Evolutionary conservation across 1,140 invertebrate genomes (phyloP).

Genomic region (Drosophila nikananu): DNA sequence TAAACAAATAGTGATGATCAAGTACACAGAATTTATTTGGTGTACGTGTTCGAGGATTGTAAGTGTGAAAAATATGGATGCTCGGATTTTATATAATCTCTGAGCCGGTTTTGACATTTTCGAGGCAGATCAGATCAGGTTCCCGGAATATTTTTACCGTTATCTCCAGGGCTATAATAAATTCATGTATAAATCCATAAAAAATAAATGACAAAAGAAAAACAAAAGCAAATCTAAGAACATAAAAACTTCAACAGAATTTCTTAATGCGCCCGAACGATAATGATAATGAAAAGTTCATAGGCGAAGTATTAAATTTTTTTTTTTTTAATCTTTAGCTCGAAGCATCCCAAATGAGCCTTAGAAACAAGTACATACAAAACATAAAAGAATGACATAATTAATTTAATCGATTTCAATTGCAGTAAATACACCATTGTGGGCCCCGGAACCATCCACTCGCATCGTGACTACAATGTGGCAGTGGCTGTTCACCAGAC

Average conservation of each 20-base stretch:
- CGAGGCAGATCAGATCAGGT: slow-evolving; percentile 55
- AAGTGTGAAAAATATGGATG: slow-evolving; percentile 22
- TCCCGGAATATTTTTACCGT: slow-evolving; percentile 48
- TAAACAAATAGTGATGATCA: slow-evolving; percentile 9
- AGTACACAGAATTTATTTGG: slow-evolving; percentile 11
- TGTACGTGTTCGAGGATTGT: slow-evolving; percentile 18
- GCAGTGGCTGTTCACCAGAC: slow-evolving; percentile 90
- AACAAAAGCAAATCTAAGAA: background rate
- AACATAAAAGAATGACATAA: background rate
- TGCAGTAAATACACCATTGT: slow-evolving; percentile 90
- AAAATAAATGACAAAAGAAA: background rate
- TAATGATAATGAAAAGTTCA: slow-evolving; percentile 29
- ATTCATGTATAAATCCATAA: slow-evolving; percentile 21
- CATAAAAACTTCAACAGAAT: slow-evolving; percentile 11
- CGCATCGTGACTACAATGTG: slow-evolving; percentile 93
- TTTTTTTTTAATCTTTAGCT: background rate
- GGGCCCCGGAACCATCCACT: slow-evolving; percentile 92
- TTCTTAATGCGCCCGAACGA: background rate
- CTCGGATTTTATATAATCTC: slow-evolving; percentile 49
- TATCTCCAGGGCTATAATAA: slow-evolving; percentile 32
- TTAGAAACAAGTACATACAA: background rate
- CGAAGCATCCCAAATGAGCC: background rate
- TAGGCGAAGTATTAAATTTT: slow-evolving; percentile 2
- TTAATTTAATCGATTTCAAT: background rate
- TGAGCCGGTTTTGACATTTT: slow-evolving; percentile 42